These are phyloP conservation scores for Nowickia ferox DNA, from an alignment of 2,888 invertebrate genomes.

Conservation along the genomic window DNA sequence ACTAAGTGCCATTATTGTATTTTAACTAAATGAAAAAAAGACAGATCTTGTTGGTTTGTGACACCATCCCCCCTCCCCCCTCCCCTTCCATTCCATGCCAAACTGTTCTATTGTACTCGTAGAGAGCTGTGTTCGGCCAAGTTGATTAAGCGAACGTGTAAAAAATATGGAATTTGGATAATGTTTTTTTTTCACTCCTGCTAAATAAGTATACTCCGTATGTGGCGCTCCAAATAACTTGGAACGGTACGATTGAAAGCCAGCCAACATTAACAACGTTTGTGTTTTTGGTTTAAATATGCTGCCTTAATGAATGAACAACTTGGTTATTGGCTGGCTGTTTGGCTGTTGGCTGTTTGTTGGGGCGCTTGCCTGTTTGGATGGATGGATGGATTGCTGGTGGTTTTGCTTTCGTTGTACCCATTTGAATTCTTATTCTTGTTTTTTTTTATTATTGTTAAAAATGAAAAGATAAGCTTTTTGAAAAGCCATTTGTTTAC, in stretches of 20 bases:
- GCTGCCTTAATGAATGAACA: constrained; percentile 5
- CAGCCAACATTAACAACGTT: constrained; percentile 2
- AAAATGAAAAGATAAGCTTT: constrained; percentile 67
- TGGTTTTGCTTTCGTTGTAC: constrained; percentile 11
- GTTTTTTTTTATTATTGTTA: constrained; percentile 46
- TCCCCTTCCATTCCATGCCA: neutral
- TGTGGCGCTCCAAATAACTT: constrained; percentile 63
- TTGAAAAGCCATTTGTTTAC: constrained; percentile 70
- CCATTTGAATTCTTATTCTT: constrained; percentile 22
- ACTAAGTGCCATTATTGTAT: constrained; percentile 64
- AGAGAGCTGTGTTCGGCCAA: neutral
- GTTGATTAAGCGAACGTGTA: neutral
- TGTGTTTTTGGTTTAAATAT: neutral
- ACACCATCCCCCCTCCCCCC: neutral
- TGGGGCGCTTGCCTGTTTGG: neutral
- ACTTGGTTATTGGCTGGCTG: neutral
- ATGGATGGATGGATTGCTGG: constrained; percentile 20
- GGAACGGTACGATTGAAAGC: constrained; percentile 15
- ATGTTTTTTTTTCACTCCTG: constrained; percentile 1
- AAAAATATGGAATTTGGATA: constrained; percentile 37
- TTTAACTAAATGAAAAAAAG: constrained; percentile 25
- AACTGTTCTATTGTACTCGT: neutral
- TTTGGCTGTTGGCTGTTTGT: neutral
- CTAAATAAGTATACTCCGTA: neutral
- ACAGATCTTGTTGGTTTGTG: constrained; percentile 29